A percentile compares a stretch with the other conserved stretches of the same genome.
Evolutionary conservation across 1,140 invertebrate species (phyloP).

Genomic region (Panonychus citri): DNA sequence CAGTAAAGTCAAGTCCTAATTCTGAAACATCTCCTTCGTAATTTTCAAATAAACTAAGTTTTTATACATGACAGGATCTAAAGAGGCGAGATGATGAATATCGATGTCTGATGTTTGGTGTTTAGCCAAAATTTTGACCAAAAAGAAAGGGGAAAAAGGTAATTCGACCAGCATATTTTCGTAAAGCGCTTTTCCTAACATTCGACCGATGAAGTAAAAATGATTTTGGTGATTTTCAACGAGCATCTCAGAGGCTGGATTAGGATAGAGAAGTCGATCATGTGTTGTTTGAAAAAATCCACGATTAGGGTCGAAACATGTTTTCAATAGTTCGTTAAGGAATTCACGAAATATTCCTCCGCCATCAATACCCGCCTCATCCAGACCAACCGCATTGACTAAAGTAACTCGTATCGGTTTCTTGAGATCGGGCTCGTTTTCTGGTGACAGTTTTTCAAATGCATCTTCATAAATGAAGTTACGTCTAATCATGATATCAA

Average conservation of each 20-base stretch:
- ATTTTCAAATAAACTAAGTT: constrained; percentile 62
- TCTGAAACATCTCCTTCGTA: constrained; percentile 30
- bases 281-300: constrained; percentile 77
- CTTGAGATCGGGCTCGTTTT: constrained; percentile 38
- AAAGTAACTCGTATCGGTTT: constrained; percentile 43
- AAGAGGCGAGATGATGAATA: constrained; percentile 58
- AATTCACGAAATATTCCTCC: constrained; percentile 75
- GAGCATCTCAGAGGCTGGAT: constrained; percentile 61
- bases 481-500: constrained; percentile 55
- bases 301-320: constrained; percentile 85
- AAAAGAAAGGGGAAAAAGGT: constrained; percentile 74
- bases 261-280: constrained; percentile 83
- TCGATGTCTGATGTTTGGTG: constrained; percentile 48
- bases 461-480: constrained; percentile 92
- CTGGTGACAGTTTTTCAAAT: constrained; percentile 68
- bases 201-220: constrained; percentile 83
- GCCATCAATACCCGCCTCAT: constrained; percentile 88
- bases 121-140: constrained; percentile 56
- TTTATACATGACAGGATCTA: constrained; percentile 21
- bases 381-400: constrained; percentile 61
- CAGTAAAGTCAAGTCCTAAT: constrained; percentile 65
- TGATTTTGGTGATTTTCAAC: constrained; percentile 65
- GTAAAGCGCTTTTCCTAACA: constrained; percentile 84
- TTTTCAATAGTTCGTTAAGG: constrained; percentile 66
- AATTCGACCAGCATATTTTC: constrained; percentile 83